phyloP scores from a whole-genome alignment of 2,113 vertebrate genomes.

The Salvator merianae region DNA sequence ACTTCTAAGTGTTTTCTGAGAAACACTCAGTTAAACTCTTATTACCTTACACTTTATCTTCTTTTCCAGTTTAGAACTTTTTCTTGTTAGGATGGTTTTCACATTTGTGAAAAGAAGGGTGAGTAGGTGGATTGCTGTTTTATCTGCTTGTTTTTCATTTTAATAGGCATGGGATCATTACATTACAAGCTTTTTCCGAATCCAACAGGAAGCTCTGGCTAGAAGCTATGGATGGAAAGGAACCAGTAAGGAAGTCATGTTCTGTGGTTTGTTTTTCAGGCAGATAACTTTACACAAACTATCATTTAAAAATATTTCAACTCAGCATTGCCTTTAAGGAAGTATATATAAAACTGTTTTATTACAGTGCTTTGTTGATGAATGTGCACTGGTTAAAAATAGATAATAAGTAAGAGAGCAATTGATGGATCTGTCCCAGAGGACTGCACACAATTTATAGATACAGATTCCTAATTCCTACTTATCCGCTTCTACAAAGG shows the following conservation, averaged over 20 bases:
- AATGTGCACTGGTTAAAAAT: background rate
- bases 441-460: background rate
- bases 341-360: background rate
- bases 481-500: background rate
- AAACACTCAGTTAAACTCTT: background rate
- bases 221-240: conserved; percentile 97
- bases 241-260: conserved; percentile 83
- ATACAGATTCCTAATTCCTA: background rate
- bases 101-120: conserved; percentile 23
- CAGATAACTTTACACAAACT: background rate
- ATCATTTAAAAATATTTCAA: background rate
- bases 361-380: background rate
- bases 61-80: background rate
- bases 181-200: conserved; percentile 94
- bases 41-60: background rate
- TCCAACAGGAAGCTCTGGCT: conserved; percentile 95
- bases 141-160: conserved; percentile 39
- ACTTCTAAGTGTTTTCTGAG: background rate
- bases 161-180: conserved; percentile 90
- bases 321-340: too few species aligned
- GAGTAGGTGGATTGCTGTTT: background rate
- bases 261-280: background rate
- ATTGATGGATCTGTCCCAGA: too few species aligned
- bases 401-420: background rate
- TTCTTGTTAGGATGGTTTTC: background rate